phyloP scores from a whole-genome alignment of 1,140 invertebrate species.

The Cataglyphis hispanica region DNA sequence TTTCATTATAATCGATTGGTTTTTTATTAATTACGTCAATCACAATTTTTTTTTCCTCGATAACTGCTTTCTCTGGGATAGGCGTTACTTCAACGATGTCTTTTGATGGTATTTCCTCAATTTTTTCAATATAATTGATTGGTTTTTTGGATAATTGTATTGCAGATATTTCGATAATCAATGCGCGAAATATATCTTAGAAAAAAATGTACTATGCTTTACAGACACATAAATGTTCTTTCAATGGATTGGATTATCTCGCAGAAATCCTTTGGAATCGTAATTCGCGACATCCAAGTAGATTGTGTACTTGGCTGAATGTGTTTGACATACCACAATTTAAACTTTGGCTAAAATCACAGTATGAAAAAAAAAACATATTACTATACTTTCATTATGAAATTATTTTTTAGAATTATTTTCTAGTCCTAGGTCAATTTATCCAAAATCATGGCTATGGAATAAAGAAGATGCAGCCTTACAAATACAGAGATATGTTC shows the following conservation, averaged over 20 bases:
- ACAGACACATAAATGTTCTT: constrained; percentile 86
- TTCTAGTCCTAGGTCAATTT: constrained; percentile 77
- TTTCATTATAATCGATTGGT: neutral
- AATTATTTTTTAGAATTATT: neutral
- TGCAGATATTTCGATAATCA: neutral
- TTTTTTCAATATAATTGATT: neutral
- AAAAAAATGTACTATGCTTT: neutral
- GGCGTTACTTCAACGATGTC: neutral
- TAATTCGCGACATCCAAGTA: constrained; percentile 86
- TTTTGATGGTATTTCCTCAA: neutral
- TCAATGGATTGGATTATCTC: constrained; percentile 88
- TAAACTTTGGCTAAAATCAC: constrained; percentile 64
- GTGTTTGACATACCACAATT: constrained; percentile 87
- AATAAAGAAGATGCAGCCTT: constrained; percentile 87
- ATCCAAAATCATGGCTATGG: constrained; percentile 88
- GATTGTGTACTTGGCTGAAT: constrained; percentile 81
- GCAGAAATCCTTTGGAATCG: constrained; percentile 87
- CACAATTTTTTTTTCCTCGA: neutral
- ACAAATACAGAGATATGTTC: constrained; percentile 87
- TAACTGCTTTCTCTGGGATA: neutral
- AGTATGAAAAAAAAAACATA: constrained; percentile 58
- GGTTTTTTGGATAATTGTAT: neutral
- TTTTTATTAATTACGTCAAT: neutral
- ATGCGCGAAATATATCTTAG: neutral
- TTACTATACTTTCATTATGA: too few relatives aligned